Evolutionary conservation across 2,888 invertebrate species (phyloP).

Genomic region (Dryomyza anilis): DNA sequence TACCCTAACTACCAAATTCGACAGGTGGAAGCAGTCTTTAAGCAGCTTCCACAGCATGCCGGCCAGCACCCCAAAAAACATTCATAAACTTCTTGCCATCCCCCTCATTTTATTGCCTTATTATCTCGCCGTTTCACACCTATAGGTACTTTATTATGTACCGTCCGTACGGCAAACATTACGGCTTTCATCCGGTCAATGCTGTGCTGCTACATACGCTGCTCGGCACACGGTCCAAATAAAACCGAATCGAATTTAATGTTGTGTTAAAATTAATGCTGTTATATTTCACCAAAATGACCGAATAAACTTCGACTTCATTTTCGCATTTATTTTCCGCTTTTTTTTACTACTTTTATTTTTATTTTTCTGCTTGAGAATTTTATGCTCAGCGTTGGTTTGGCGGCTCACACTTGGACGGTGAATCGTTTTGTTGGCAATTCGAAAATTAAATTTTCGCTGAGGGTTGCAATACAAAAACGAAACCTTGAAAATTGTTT

Average conservation of each 20-base stretch:
- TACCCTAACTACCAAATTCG: conserved; percentile 21
- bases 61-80: not conserved
- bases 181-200: conserved; percentile 2
- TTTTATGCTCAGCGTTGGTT: not conserved
- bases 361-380: not conserved
- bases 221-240: conserved; percentile 1
- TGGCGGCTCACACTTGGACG: too few species aligned
- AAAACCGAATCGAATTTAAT: conserved; percentile 43
- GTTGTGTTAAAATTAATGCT: conserved; percentile 56
- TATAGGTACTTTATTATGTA: too few species aligned
- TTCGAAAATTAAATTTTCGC: too few species aligned
- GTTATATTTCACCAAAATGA: conserved; percentile 57
- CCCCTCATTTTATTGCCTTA: not conserved
- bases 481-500: too few species aligned
- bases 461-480: too few species aligned
- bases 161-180: too few species aligned
- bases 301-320: conserved; percentile 46
- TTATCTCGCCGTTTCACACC: conserved; percentile 42
- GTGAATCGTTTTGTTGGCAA: too few species aligned
- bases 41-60: not conserved
- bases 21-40: conserved; percentile 33
- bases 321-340: conserved; percentile 41
- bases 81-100: not conserved
- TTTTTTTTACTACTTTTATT: not conserved
- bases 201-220: not conserved